These are phyloP conservation scores for Allolobophora icterica DNA, from an alignment of 2,888 invertebrate genomes.

Conservation along the genomic window DNA sequence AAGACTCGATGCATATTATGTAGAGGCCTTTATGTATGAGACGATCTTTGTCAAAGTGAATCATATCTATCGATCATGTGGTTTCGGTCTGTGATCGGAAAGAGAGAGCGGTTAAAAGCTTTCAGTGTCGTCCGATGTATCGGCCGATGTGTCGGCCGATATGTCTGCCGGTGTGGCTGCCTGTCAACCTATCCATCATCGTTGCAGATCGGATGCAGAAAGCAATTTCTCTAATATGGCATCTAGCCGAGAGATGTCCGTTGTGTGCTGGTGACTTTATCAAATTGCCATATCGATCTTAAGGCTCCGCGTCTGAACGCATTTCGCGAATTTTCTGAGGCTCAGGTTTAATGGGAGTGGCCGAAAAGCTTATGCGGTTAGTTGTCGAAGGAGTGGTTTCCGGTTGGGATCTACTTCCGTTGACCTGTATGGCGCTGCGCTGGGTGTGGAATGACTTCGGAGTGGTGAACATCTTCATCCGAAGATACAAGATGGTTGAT, in stretches of 20 bases:
- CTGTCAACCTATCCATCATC: neutral
- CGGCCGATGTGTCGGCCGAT: neutral
- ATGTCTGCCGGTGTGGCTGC: too few relatives aligned
- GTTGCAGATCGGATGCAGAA: neutral
- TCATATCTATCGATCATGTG: neutral
- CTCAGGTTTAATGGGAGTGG: neutral
- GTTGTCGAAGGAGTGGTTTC: neutral
- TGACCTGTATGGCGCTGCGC: neutral
- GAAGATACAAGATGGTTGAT: neutral
- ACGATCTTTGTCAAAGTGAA: neutral
- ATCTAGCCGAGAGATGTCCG: neutral
- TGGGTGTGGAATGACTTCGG: neutral
- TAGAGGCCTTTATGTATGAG: neutral
- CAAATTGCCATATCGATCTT: neutral
- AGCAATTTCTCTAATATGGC: conserved; percentile 17
- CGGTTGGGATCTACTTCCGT: neutral
- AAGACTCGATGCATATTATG: neutral
- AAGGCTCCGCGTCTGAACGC: neutral
- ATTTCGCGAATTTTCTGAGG: neutral
- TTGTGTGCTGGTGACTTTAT: too few relatives aligned
- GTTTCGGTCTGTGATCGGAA: neutral
- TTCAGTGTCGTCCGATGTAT: neutral
- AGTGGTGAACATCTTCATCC: neutral
- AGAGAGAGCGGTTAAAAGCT: neutral
- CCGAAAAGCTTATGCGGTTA: neutral